Percentiles rank a stretch among this genome's conserved stretches.
These are phyloP conservation scores for Trachelipus rathkii DNA, from an alignment of 1,140 invertebrate species.

Conservation along the genomic window DNA sequence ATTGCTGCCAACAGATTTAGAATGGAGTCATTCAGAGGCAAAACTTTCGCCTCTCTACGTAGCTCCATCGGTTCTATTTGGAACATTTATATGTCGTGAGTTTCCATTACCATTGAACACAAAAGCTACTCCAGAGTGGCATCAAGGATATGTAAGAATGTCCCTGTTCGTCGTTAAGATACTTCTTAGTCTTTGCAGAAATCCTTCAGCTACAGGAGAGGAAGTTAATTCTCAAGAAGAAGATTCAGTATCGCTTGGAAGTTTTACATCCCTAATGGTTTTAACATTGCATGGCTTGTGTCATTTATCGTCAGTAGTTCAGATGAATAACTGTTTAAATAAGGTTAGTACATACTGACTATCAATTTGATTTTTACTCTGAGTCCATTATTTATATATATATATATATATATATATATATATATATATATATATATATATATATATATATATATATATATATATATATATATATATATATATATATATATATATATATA, in stretches of 20 bases:
- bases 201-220: neutral
- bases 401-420: slow-evolving; percentile 16
- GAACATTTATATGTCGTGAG: neutral
- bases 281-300: neutral
- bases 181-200: neutral
- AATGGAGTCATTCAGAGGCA: neutral
- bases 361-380: no score
- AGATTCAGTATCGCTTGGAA: neutral
- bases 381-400: slow-evolving; percentile 4
- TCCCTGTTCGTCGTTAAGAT: neutral
- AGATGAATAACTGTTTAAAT: neutral
- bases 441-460: slow-evolving; percentile 21
- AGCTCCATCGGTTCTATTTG: neutral
- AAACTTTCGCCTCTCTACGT: neutral
- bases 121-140: neutral
- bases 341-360: neutral
- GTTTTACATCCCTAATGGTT: neutral
- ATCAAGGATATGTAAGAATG: neutral
- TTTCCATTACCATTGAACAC: neutral
- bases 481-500: slow-evolving; percentile 29
- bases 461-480: slow-evolving; percentile 24
- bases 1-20: neutral
- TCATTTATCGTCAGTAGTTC: neutral
- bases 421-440: slow-evolving; percentile 25
- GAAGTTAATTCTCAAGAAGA: neutral